phyloP scores from a whole-genome alignment of 35 echinoderm and acorn worm genomes.

The Amphiura filiformis region DNA sequence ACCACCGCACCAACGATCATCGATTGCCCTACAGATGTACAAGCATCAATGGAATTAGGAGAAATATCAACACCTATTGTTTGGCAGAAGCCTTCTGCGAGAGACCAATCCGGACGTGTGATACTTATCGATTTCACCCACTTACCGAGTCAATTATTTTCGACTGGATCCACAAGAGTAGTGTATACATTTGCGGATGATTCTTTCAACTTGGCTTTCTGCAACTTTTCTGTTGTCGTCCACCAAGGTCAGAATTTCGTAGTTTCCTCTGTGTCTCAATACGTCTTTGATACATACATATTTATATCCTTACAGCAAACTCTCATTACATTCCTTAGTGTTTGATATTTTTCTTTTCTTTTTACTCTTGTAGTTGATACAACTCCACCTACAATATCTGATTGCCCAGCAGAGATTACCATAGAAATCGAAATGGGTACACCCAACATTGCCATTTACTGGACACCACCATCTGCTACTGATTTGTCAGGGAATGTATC shows the following conservation, averaged over 20 bases:
- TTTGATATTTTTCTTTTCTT: too few relatives aligned
- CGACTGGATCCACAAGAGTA: not conserved
- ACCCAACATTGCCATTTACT: too few relatives aligned
- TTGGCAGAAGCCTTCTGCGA: conserved; percentile 4
- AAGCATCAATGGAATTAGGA: not conserved
- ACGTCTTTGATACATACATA: too few relatives aligned
- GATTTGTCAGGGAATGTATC: too few relatives aligned
- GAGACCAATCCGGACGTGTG: not conserved
- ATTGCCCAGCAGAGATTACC: too few relatives aligned
- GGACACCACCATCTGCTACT: too few relatives aligned
- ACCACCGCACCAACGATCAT: conserved; percentile 2
- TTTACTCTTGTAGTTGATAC: too few relatives aligned
- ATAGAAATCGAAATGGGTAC: too few relatives aligned
- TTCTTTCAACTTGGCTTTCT: not conserved
- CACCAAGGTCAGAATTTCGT: not conserved
- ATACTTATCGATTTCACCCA: not conserved
- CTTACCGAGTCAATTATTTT: not conserved
- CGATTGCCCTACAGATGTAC: not conserved
- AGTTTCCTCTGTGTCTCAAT: too few relatives aligned
- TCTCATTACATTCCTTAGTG: too few relatives aligned
- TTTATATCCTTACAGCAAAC: too few relatives aligned
- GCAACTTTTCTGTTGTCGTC: not conserved
- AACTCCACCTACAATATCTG: too few relatives aligned
- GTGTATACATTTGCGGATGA: not conserved
- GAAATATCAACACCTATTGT: not conserved